Base-by-base conservation (phyloP, 2,888 invertebrate genomes). In the Lacanobia oleracea region DNA sequence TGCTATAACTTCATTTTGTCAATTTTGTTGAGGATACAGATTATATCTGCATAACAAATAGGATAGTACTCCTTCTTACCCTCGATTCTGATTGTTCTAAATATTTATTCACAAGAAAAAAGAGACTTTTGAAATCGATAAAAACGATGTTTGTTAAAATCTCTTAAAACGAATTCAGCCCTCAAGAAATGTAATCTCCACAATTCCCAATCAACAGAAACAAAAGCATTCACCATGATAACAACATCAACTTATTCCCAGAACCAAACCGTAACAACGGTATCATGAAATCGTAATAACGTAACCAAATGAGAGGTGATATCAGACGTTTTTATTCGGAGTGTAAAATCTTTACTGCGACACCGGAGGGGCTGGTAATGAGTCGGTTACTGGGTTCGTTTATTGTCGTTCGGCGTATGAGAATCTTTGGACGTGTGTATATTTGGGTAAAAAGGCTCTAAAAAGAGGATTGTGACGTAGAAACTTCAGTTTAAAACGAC, bases 271-370 rank as follows among this genome's bases (percentile, higher is more conserved):
- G 62, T 27, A 61, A 16, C 64, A 67, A 54, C 21, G 21, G 33
- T 43, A 65, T 72, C 81, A 81, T 70, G 56, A 62, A 76, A 81
- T 61, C 54, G 48, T 60, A 40, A 67, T 67, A 73, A 65, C 60
- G 60, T 72, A 63, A 73, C 68, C 81, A 73, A 82, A 83, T 83
- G 67, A 81, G 62, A 54, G 75, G 21, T 75, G 74, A 57, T 78
- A 74, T 81, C 83, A 72, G 66, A 53, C 71, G 67, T 67, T 83
- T 81, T 84, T 82, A 84, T 76, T 70, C 48, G 1, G 70, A 65
- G 61, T 43, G 70, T 83, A 84, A 83, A 79, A 84, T 75, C 51
- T 83, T 83, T 79, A 84, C 62, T 53, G 60, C 48, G 48, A 57
- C 56, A 65, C 45, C 62, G 12, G 53, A 73, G 81, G 63, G 63